These are phyloP conservation scores for Varanus salvator DNA, from an alignment of 2,113 vertebrate genomes.

Conservation along the genomic window DNA sequence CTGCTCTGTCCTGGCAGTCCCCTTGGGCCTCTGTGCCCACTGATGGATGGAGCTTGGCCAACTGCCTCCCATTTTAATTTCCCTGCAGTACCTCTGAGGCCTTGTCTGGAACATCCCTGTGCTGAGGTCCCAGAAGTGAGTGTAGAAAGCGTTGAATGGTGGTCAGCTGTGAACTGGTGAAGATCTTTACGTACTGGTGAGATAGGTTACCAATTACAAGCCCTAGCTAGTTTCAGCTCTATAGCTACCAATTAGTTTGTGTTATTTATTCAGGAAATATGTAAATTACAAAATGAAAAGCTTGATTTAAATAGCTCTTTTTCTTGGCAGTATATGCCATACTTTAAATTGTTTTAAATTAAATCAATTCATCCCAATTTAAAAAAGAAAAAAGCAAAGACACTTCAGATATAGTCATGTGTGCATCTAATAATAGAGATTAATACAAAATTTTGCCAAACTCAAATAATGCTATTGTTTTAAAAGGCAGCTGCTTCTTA, in stretches of 20 bases:
- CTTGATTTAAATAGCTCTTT: neutral
- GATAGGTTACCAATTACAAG: too few species aligned
- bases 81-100: too few species aligned
- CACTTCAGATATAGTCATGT: slow-evolving; percentile 19
- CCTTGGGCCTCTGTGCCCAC: neutral
- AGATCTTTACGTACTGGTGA: too few species aligned
- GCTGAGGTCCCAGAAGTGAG: too few species aligned
- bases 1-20: neutral
- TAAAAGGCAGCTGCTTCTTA: slow-evolving; percentile 60
- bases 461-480: slow-evolving; percentile 49
- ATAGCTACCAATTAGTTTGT: neutral
- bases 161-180: too few species aligned
- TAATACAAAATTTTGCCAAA: slow-evolving; percentile 49
- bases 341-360: neutral
- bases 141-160: too few species aligned
- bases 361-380: neutral
- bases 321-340: neutral
- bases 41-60: too few species aligned
- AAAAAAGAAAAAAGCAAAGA: neutral
- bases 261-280: neutral
- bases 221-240: neutral
- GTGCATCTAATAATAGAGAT: slow-evolving; percentile 42
- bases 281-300: neutral
- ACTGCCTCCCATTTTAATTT: too few species aligned
- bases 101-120: too few species aligned